A percentile compares a stretch with the other conserved stretches of the same genome.
Conservation (phyloP, 2,113 vertebrate genomes). For the Clarias macrocephalus region DNA sequence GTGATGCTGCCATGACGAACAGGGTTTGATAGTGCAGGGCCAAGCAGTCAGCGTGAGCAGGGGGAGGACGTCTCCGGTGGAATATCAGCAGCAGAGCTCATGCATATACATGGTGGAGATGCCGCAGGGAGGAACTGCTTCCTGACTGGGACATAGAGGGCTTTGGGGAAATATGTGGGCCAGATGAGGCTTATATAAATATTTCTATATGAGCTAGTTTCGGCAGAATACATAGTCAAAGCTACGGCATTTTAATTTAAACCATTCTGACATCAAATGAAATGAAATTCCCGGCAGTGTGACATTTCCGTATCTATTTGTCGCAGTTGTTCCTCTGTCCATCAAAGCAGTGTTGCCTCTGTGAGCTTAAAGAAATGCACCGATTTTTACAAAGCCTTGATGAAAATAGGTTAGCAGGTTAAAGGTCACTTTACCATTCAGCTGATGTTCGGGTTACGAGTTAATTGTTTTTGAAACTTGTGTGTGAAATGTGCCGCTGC, state of each 20-base stretch:
- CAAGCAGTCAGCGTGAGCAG: background rate
- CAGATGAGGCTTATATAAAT: constrained; percentile 18
- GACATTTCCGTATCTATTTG: background rate
- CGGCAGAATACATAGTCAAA: background rate
- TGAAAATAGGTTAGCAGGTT: background rate
- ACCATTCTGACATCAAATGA: background rate
- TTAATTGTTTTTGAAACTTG: background rate
- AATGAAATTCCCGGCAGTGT: background rate
- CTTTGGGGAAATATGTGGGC: constrained; percentile 47
- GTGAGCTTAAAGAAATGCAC: background rate
- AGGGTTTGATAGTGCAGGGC: background rate
- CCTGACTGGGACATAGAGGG: constrained; percentile 39
- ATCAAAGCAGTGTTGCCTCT: background rate
- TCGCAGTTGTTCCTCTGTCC: too few species aligned
- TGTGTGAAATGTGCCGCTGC: background rate
- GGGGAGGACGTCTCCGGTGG: background rate
- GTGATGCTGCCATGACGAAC: background rate
- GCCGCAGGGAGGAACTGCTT: constrained; percentile 24
- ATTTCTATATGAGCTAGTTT: background rate
- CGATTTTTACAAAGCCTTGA: background rate
- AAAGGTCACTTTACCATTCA: background rate
- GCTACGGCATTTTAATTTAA: background rate
- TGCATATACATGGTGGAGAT: constrained; percentile 40
- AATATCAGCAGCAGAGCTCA: constrained; percentile 34
- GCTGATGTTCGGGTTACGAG: background rate